Conservation (phyloP, 2,888 invertebrate species). For the Therioaphis trifolii region DNA sequence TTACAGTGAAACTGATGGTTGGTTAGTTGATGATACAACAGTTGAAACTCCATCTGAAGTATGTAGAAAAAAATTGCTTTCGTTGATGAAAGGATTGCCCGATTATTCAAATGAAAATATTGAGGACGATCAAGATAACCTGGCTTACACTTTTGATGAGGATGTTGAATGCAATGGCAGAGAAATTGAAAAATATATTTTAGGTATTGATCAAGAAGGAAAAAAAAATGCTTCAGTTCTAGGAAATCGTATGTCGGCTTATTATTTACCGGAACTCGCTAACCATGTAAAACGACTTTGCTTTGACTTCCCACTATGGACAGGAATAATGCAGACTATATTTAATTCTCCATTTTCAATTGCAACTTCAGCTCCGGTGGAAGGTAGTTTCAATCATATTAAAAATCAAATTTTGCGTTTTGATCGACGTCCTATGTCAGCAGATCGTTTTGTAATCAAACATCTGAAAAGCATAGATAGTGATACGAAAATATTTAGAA, state of each 20-base stretch:
- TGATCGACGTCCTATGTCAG: not conserved
- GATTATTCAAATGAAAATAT: not conserved
- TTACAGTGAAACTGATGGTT: slow-evolving; percentile 11
- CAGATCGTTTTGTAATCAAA: not conserved
- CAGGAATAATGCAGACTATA: not conserved
- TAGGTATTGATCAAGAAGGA: not conserved
- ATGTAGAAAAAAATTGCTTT: not conserved
- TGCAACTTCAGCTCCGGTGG: slow-evolving; percentile 1
- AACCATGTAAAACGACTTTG: not conserved
- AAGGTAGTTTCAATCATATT: not conserved
- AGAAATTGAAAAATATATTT: not conserved
- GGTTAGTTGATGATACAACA: not conserved
- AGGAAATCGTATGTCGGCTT: slow-evolving; percentile 1
- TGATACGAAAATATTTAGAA: slow-evolving; percentile 6
- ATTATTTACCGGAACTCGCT: slow-evolving; percentile 14
- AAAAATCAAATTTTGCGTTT: not conserved
- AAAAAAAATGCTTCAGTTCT: not conserved
- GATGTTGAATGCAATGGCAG: not conserved
- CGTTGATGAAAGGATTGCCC: not conserved
- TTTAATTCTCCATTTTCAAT: slow-evolving; percentile 9
- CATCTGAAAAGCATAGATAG: not conserved
- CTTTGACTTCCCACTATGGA: not conserved
- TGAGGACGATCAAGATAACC: not conserved
- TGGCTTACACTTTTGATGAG: not conserved
- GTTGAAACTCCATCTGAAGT: not conserved